Evolutionary conservation across 2,888 invertebrate genomes (phyloP), one percentile per base, ranked within the genome.

Genomic region (Toxonevra muliebris): DNA sequence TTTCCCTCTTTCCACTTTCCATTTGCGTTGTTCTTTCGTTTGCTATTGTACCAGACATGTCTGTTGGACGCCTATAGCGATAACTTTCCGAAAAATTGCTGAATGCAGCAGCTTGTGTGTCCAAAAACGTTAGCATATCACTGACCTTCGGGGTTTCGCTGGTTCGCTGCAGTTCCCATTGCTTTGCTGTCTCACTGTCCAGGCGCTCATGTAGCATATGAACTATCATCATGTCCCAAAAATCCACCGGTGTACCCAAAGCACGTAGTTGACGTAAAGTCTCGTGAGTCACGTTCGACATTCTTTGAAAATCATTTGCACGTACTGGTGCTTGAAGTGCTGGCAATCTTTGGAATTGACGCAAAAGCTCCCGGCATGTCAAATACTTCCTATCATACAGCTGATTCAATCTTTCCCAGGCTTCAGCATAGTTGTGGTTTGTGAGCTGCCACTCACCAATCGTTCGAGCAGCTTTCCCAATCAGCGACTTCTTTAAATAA

Each of bases 381-480:
- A 59, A 43, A 59, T 59, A 59, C 17, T 59, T 59, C 20, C 45
- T 13, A 59, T 59, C 43, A 20, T 59, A 59, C 13, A 59, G 45
- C 19, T 59, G 59, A 41, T 59, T 59, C 15, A 59, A 17, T n/a
- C 45, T 41, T 8, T 59, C 40, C 59, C 59, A 59, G 13, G 59
- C 59, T n/a, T 59, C 59, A 41, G 30, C 41, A n/a, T 59, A 59
- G 42, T 59, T 59, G 41, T 42, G 41, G 42, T 59, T 48, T 15
- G 61, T 20, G 19, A 61, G 30, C 11, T 61, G 45, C 61, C 61
- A 61, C 20, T 45, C n/a, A 15, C 61, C 61, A 61, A 58, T 15
- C 15, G 48, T 61, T 13, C 5, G 7, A 12, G 9, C 30, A 19
- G 61, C 48, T 11, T 43, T 8, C 17, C 61, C 48, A 20, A 48